Evolutionary conservation across 2,888 invertebrate species (phyloP).

Genomic region (Andrena bicolor): DNA sequence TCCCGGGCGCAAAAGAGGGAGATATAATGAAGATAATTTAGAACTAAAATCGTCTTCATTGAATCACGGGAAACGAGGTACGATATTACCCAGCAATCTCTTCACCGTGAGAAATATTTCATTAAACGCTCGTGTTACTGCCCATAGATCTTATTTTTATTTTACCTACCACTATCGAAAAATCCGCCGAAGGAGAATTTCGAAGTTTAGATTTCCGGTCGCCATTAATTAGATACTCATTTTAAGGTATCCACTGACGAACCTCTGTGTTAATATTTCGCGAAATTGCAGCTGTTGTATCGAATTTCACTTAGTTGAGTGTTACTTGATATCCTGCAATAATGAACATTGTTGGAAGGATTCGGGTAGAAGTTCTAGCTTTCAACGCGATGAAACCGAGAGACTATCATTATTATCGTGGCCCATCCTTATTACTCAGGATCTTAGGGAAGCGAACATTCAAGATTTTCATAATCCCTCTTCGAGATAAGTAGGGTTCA

Average conservation of each 20-base stretch:
- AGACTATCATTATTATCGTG: slow-evolving; percentile 4
- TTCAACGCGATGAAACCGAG: slow-evolving; percentile 46
- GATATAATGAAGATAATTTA: slow-evolving; percentile 39
- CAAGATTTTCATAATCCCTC: slow-evolving; percentile 55
- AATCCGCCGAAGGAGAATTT: too few species aligned
- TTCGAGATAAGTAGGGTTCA: slow-evolving; percentile 36
- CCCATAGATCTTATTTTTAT: neutral
- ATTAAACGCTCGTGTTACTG: slow-evolving; percentile 5
- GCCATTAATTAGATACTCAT: too few species aligned
- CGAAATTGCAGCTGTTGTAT: neutral
- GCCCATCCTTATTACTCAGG: slow-evolving; percentile 19
- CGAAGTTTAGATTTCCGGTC: too few species aligned
- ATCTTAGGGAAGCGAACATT: slow-evolving; percentile 48
- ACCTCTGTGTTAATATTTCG: neutral
- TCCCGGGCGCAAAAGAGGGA: neutral
- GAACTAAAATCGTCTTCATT: slow-evolving; percentile 34
- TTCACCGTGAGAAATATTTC: slow-evolving; percentile 14
- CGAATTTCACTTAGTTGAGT: neutral
- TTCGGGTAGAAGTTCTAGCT: slow-evolving; percentile 30
- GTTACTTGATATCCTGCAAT: neutral
- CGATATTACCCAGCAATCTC: slow-evolving; percentile 31
- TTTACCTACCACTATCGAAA: slow-evolving; percentile 9
- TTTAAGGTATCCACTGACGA: too few species aligned
- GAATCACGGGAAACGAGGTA: slow-evolving; percentile 36
- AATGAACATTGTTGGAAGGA: neutral